phyloP scores from a whole-genome alignment of 2,113 vertebrate genomes.

The Leucopternis melanops region DNA sequence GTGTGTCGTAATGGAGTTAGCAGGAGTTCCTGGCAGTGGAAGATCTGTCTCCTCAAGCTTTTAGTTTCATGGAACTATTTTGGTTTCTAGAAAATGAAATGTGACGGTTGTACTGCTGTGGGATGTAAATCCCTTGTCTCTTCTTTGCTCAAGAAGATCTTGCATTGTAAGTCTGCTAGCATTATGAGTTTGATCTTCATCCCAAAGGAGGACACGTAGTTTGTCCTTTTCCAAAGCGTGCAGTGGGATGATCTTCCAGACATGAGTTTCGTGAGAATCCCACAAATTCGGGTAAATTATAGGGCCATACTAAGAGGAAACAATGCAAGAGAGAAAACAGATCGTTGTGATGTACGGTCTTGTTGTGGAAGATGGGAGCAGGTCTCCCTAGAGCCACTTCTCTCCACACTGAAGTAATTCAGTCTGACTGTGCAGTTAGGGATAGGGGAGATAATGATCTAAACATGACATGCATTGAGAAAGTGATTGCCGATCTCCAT shows the following conservation, averaged over 20 bases:
- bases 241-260: not conserved
- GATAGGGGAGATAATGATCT: not conserved
- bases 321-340: not conserved
- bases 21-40: not conserved
- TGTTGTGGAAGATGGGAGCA: not conserved
- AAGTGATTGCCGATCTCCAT: not conserved
- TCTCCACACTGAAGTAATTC: not conserved
- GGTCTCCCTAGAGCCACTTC: not conserved
- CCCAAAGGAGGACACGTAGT: not conserved
- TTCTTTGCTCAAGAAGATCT: not conserved
- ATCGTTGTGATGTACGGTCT: accelerated
- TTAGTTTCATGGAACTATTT: not conserved
- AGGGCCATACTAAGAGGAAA: too few species aligned
- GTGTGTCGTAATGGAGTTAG: not conserved
- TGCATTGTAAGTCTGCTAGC: not conserved
- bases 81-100: not conserved
- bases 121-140: not conserved
- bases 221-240: not conserved
- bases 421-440: not conserved
- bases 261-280: not conserved
- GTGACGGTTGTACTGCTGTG: not conserved
- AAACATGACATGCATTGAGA: not conserved
- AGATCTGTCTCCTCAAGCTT: not conserved
- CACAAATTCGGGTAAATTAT: not conserved
- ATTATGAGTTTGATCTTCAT: not conserved